Base-by-base conservation (phyloP, 2,888 invertebrate species). In the Chaitophorus viminalis region DNA sequence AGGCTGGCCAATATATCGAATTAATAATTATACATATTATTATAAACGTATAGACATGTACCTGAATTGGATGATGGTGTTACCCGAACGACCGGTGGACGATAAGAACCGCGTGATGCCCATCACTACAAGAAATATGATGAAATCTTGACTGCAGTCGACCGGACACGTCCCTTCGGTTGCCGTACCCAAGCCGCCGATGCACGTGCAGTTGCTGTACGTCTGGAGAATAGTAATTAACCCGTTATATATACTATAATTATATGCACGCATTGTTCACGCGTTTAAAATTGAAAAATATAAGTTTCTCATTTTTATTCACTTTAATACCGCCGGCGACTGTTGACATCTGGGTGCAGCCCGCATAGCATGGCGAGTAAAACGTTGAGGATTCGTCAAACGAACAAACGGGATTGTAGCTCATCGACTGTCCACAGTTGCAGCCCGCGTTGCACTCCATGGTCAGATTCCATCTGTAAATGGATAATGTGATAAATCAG, bases 361-460 rank as follows among this genome's bases (percentile, higher is more conserved):
- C 93, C 11, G 93, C 93, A 89, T 92, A 92, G 89, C 93, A 93
- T 0, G 93, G 92, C 0, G 92, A 92, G 90, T 92, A 93, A 90
- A 91, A 93, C 14, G 91, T 91, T 0, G 91, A 90, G 18, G 76
- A 89, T 29, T 90, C 89, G 29, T 91, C 91, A 25, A 90, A 89
- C 29, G 91, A 91, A 89, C 92, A 92, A 0, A 93, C 91, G 0
- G 92, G 92, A 52, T 91, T 91, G 89, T 91, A 92, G 18, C 85
- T 90, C 82, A 90, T 88, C 25, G 89, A 89, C 9, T 89, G 81
- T 3, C 89, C 89, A 72, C 92, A 92, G 9, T 90, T 90, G 89
- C 92, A 92, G 54, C 90, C 90, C 4, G 83, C 82, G 89, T 92
- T 92, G 89, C 92, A 92, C 5, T 89, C 88, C 11, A 89, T 89